These are phyloP conservation scores for Cremastinae sp. DNA, from an alignment of 2,888 invertebrate genomes.

Conservation along the genomic window DNA sequence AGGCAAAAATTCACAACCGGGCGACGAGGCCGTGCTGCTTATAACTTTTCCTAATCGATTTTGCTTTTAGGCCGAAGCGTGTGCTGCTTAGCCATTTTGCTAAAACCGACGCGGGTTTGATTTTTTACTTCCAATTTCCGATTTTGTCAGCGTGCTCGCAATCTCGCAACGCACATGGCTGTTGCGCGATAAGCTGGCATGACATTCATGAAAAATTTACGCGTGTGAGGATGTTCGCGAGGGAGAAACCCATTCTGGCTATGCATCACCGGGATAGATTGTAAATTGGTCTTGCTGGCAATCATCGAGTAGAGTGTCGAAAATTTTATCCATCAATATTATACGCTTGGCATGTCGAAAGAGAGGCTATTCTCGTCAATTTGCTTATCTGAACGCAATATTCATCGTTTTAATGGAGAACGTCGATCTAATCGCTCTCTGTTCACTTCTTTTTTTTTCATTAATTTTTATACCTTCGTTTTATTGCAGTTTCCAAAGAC, in stretches of 20 bases:
- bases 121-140: conserved; percentile 3
- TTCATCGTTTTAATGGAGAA: conserved; percentile 17
- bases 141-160: conserved; percentile 14
- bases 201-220: conserved; percentile 21
- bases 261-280: conserved; percentile 25
- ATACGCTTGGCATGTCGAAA: background rate
- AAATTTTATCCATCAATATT: conserved; percentile 19
- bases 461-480: background rate
- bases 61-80: too few relatives aligned
- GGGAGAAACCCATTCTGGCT: conserved; percentile 18
- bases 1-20: too few relatives aligned
- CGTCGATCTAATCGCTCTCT: conserved; percentile 2
- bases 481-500: background rate
- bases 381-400: conserved; percentile 17
- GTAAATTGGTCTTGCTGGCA: conserved; percentile 33
- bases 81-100: background rate
- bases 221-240: background rate
- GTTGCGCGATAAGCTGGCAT: conserved; percentile 2
- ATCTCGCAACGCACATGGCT: background rate
- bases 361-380: conserved; percentile 22
- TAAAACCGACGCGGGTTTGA: conserved; percentile 18
- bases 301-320: conserved; percentile 25
- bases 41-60: too few relatives aligned
- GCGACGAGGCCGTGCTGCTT: too few relatives aligned
- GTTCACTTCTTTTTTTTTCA: background rate